Base-by-base conservation (phyloP, 2,113 vertebrate genomes). In the Paralichthys olivaceus region DNA sequence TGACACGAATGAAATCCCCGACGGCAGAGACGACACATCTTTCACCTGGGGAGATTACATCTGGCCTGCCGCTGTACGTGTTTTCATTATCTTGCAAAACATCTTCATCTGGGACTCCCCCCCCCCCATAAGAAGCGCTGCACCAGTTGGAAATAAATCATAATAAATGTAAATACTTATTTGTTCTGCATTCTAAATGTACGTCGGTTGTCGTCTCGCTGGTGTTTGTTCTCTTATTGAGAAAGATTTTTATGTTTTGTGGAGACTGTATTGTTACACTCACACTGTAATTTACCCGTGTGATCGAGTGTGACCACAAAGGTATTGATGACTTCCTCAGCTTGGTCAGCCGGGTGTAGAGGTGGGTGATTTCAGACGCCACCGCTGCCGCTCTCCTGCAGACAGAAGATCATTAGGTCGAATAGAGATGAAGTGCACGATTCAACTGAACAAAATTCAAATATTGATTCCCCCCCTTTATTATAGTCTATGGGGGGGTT, bases 401-500 rank as follows among this genome's bases (percentile, higher is more conserved):
- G 77, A 55, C 79, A 82, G 75, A 72, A 87, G 81, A 70, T 88
- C 88, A 79, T 83, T 85, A 71, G 77, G 83, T 47, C 55, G 81
- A 81, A 56, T 34, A 55, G 68, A 84, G 80, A 77, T 62, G 79
- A 86, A 83, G 45, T 60, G 64, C 79, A 84, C 66, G 64, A 69
- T 83, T 79, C 77, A 91, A 40, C 84, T 66, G 64, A 77, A 29
- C 28, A 29, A 29, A 29, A 29, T 29, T 5, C 28, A 29, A 29
- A 29, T 29, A 29, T 29, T 29, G 28, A 29, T 29, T 29, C 56
- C 73, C 75, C 69, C 5, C 29, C 15, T 32, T 71, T 68, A 51
- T 89, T 84, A 66, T 79, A 69, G 82, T 80, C 65, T n/a, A n/a
- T n/a, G n/a, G n/a, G n/a, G n/a, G n/a, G n/a, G n/a, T n/a, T n/a